A percentile compares a stretch with the other conserved stretches of the same genome.
Evolutionary conservation across 2,113 vertebrate species (phyloP).

Genomic region (Callospermophilus lateralis): DNA sequence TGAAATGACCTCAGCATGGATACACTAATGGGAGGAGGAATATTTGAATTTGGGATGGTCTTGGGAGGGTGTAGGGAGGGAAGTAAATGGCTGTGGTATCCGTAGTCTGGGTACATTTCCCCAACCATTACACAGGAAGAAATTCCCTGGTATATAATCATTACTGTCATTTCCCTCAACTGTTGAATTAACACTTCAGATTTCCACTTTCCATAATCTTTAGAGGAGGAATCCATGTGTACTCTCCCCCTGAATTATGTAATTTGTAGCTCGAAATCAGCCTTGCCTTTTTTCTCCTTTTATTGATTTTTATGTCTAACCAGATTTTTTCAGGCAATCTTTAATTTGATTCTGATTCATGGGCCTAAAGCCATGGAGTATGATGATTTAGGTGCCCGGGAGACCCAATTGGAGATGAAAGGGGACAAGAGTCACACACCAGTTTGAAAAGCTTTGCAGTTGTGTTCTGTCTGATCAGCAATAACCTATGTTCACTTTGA

Average conservation of each 20-base stretch:
- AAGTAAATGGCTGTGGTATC: not conserved
- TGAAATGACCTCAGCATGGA: not conserved
- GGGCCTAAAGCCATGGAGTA: not conserved
- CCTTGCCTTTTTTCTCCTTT: not conserved
- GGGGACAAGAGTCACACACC: not conserved
- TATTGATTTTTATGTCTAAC: constrained; percentile 70
- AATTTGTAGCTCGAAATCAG: constrained; percentile 48
- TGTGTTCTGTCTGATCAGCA: not conserved
- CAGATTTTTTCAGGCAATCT: constrained; percentile 55
- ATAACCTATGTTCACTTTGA: not conserved
- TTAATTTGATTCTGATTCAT: constrained; percentile 57
- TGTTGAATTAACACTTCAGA: constrained; percentile 64
- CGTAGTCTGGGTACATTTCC: not conserved
- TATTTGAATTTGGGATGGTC: not conserved
- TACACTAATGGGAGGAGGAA: not conserved
- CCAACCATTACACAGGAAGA: not conserved
- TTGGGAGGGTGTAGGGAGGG: accelerated
- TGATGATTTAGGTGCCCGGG: not conserved
- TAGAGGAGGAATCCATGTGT: constrained; percentile 32
- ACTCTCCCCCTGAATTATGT: not conserved
- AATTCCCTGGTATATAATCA: not conserved
- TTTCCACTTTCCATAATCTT: not conserved
- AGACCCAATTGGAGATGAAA: not conserved
- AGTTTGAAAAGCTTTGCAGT: not conserved
- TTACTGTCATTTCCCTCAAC: not conserved